A percentile compares a stretch with the other conserved stretches of the same genome.
phyloP scores from a whole-genome alignment of 2,113 vertebrate genomes.

The Calonectris borealis region DNA sequence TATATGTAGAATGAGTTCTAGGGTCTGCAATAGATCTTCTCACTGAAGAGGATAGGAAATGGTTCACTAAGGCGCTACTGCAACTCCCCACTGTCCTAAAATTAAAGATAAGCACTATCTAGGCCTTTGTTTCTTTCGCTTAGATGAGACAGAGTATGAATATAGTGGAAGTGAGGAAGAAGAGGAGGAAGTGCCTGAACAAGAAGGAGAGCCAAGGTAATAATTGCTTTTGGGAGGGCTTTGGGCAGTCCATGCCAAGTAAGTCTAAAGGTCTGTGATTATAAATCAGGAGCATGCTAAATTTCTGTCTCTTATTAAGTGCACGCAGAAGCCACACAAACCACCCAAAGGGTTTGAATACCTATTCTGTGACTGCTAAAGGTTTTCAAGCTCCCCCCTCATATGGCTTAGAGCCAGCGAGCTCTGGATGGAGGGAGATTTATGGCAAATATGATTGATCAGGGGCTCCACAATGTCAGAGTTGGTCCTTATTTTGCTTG shows the following conservation, averaged over 20 bases:
- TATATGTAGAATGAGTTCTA: neutral
- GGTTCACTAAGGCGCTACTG: neutral
- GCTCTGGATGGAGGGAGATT: neutral
- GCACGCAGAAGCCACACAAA: neutral
- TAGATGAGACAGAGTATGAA: constrained; percentile 98
- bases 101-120: neutral
- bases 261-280: neutral
- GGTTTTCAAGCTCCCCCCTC: neutral
- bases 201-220: constrained; percentile 98
- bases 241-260: neutral
- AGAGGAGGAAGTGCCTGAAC: constrained; percentile 95
- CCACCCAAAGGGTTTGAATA: neutral
- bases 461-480: neutral
- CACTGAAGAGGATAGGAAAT: neutral
- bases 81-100: neutral
- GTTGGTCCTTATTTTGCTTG: neutral
- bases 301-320: neutral
- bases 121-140: neutral
- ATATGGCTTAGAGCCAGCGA: neutral
- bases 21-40: neutral
- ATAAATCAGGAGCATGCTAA: neutral
- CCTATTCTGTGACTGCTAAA: neutral
- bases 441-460: neutral
- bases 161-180: constrained; percentile 99
- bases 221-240: neutral